Evolutionary conservation across 1,140 invertebrate genomes (phyloP).

Genomic region (Reticulitermes speratus): DNA sequence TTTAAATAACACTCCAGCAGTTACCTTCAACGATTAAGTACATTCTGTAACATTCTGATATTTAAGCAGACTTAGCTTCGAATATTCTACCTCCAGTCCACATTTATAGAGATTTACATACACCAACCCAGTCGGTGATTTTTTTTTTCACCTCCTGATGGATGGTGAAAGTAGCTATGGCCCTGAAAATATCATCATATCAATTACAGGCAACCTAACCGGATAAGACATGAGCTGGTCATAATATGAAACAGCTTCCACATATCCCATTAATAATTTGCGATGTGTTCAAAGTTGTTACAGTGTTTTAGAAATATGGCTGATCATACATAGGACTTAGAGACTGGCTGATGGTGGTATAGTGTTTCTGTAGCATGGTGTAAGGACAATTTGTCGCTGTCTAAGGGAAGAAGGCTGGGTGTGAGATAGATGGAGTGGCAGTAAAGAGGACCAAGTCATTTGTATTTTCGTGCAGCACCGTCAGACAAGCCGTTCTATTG

Average conservation of each 20-base stretch:
- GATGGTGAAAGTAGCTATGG: too few species aligned
- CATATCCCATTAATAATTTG: background rate
- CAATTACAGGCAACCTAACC: too few species aligned
- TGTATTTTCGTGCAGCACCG: background rate
- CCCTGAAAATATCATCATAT: too few species aligned
- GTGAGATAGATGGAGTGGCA: background rate
- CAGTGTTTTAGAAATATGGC: background rate
- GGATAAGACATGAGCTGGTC: background rate
- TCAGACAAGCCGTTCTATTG: background rate
- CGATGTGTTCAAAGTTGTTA: background rate
- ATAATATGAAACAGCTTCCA: background rate
- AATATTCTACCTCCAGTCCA: too few species aligned
- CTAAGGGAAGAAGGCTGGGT: background rate
- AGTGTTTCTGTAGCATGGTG: background rate
- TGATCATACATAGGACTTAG: background rate
- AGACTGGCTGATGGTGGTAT: background rate
- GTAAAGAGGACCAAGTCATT: background rate
- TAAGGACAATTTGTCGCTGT: background rate
- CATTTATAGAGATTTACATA: too few species aligned
- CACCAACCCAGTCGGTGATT: too few species aligned
- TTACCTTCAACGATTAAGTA: too few species aligned
- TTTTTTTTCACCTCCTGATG: too few species aligned
- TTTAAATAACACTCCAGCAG: too few species aligned
- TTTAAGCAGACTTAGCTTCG: too few species aligned
- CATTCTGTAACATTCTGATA: too few species aligned